Base-by-base conservation (phyloP, 2,888 invertebrate species). In the Panzeria rudis region DNA sequence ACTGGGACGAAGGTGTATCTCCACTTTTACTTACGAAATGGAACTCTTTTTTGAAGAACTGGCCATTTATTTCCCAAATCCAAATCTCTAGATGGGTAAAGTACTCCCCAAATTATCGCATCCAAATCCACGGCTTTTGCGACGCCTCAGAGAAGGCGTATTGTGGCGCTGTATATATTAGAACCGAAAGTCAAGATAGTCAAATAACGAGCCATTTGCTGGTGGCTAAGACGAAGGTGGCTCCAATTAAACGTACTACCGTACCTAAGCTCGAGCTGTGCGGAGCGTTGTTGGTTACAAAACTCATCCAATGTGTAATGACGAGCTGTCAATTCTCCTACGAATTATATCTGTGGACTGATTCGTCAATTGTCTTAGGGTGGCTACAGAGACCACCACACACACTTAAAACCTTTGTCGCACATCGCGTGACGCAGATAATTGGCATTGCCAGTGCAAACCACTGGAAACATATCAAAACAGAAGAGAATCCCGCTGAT, bases 341-440 rank as follows among this genome's bases (percentile, higher is more conserved):
- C 9, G n/a, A 56, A 15, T 15, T 47, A 3, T 47, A 44, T 29
- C 13, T 69, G n/a, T 72, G 80, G 80, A 66, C 38, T 13, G 73
- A 80, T 20, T 68, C 59, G 1, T 64, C 35, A 9, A 64, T 72
- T 5, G 71, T 79, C 5, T 32, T 79, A 0, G 54, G 71, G 7
- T 80, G 73, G 80, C n/a, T 80, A 35, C 66, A 73, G 17, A 81
- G 62, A 38, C 32, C 71, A 4, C 59, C 66, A 11, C 15, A 72
- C 4, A 56, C 29, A 15, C 23, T 75, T 6, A 75, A 68, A 62
- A 61, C 69, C 0, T 62, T 75, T 32, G 81, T 69, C 1, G 68
- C 68, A 61, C 62, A 81, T 47, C 25, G 72, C 15, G 56, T 73
- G 2, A 15, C 47, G 1, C 15, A 71, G 38, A 73, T 73, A 6